phyloP scores from a whole-genome alignment of 1,140 invertebrate genomes.

The Lepidotrigona ventralis region DNA sequence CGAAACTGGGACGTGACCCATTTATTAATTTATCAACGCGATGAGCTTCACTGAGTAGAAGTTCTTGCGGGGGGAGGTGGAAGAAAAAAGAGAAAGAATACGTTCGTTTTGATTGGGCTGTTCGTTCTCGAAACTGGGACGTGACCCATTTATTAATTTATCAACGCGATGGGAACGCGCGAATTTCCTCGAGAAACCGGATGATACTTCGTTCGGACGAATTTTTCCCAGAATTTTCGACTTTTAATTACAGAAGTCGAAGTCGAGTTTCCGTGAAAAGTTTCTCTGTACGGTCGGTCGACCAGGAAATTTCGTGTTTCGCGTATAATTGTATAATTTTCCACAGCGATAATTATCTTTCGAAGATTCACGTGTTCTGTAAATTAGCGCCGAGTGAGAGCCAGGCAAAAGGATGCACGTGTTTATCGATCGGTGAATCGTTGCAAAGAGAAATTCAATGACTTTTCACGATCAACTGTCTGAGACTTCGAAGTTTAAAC shows the following conservation, averaged over 20 bases:
- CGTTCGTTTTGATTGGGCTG: neutral
- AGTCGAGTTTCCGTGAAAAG: neutral
- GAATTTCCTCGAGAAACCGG: neutral
- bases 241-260: neutral
- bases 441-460: neutral
- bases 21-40: constrained; percentile 21
- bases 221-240: neutral
- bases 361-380: neutral
- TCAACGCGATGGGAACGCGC: neutral
- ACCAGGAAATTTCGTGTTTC: constrained; percentile 6
- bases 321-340: neutral
- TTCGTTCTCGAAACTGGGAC: constrained; percentile 1
- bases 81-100: neutral
- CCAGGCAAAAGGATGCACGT: neutral
- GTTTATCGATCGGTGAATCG: neutral
- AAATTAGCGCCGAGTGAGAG: neutral
- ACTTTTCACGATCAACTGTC: neutral
- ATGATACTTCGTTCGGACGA: neutral
- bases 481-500: neutral
- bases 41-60: neutral
- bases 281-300: neutral
- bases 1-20: constrained; percentile 17
- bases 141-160: constrained; percentile 29
- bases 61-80: neutral
- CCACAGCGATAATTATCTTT: neutral